These are phyloP conservation scores for Hestina assimilis DNA, from an alignment of 1,140 invertebrate genomes.

Conservation along the genomic window DNA sequence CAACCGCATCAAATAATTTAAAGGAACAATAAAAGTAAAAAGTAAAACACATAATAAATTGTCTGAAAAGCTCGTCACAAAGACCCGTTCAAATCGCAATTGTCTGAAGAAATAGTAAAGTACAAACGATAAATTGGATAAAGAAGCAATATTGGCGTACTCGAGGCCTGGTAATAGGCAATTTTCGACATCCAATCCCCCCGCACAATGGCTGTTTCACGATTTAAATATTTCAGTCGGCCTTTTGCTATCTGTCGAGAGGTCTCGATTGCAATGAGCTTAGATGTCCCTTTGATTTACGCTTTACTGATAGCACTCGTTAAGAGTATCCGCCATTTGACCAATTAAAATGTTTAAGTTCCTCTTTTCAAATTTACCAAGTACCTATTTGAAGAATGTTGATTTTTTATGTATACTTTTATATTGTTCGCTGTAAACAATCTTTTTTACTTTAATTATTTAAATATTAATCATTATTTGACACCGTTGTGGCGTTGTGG, in stretches of 20 bases:
- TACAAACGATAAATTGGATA: conserved; percentile 63
- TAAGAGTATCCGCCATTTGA: no score
- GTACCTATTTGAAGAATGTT: no score
- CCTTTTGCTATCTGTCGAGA: conserved; percentile 30
- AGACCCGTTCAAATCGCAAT: conserved; percentile 38
- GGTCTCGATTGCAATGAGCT: conserved; percentile 21
- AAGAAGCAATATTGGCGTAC: conserved; percentile 61
- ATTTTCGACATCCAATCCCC: conserved; percentile 69
- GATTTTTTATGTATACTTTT: no score
- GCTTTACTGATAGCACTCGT: not conserved
- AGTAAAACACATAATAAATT: conserved; percentile 14
- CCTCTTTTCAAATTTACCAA: no score
- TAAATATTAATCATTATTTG: no score
- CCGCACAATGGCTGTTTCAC: conserved; percentile 47
- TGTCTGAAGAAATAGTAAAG: conserved; percentile 63
- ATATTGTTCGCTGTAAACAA: no score
- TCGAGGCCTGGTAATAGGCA: conserved; percentile 64
- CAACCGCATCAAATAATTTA: not conserved
- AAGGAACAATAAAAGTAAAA: not conserved
- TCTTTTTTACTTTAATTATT: no score
- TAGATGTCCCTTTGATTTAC: conserved; percentile 16
- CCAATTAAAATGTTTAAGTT: no score
- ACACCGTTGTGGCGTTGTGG: no score
- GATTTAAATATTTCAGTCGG: conserved; percentile 60
- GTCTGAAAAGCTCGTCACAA: conserved; percentile 22